A percentile compares a stretch with the other conserved stretches of the same genome.
These are phyloP conservation scores for Lagopus muta DNA, from an alignment of 2,113 vertebrate genomes.

Conservation along the genomic window DNA sequence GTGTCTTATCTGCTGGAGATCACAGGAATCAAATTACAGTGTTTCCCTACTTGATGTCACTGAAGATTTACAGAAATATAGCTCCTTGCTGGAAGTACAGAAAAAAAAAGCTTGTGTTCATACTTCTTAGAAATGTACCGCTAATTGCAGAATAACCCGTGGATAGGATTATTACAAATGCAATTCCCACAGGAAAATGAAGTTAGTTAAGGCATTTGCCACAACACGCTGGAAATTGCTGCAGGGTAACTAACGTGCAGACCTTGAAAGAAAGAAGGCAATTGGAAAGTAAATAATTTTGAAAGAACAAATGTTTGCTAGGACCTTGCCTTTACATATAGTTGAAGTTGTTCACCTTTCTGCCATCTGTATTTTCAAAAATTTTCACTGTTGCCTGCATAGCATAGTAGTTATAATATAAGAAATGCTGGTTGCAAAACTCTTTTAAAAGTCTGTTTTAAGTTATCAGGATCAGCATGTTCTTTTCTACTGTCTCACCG, in stretches of 20 bases:
- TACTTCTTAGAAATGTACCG: not conserved
- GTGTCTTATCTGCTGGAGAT: not conserved
- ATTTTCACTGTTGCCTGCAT: not conserved
- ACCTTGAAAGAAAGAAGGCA: not conserved
- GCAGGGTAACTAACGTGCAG: not conserved
- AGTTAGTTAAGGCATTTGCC: not conserved
- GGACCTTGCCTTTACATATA: not conserved
- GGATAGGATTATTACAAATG: not conserved
- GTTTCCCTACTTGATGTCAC: not conserved
- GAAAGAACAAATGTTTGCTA: not conserved
- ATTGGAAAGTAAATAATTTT: not conserved
- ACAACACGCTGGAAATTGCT: not conserved
- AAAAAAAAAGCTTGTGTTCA: not conserved
- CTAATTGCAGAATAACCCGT: not conserved
- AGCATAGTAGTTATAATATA: not conserved
- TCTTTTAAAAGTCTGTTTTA: not conserved
- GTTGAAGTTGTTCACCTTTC: not conserved
- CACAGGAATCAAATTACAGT: not conserved
- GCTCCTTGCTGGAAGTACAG: fast-evolving
- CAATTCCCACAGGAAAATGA: not conserved
- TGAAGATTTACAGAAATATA: not conserved
- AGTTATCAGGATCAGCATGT: fast-evolving
- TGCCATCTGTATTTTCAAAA: not conserved
- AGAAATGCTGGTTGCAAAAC: not conserved
- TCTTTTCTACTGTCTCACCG: not conserved